Percentiles rank a stretch among this genome's conserved stretches.
phyloP scores from a whole-genome alignment of 1,140 invertebrate genomes.

The Drosophila neocordata region DNA sequence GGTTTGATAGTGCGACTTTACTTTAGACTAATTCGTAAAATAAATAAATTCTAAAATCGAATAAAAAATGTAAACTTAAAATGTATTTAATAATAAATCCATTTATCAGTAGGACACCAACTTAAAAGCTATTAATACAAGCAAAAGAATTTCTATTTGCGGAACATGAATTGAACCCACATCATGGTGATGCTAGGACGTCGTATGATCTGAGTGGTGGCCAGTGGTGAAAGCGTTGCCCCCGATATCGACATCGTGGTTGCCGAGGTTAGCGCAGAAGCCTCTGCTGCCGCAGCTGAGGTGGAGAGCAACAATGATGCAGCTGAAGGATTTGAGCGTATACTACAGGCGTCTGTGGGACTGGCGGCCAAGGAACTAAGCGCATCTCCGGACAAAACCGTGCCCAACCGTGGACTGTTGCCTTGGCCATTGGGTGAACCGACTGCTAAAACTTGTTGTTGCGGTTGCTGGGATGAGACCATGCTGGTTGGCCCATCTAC shows the following conservation, averaged over 20 bases:
- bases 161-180: conserved; percentile 63
- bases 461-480: conserved; percentile 10
- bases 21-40: not conserved
- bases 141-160: conserved; percentile 26
- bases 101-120: conserved; percentile 28
- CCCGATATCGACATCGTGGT: conserved; percentile 60
- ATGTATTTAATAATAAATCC: not conserved
- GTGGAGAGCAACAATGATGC: conserved; percentile 74
- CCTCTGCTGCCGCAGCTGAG: conserved; percentile 69
- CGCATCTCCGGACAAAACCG: conserved; percentile 58
- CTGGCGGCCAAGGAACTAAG: conserved; percentile 78
- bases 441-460: conserved; percentile 48
- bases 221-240: conserved; percentile 76
- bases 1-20: not conserved
- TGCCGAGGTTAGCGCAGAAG: conserved; percentile 58
- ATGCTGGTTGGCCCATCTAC: conserved; percentile 33
- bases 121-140: conserved; percentile 42
- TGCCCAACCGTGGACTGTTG: conserved; percentile 62
- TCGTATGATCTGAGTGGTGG: conserved; percentile 79
- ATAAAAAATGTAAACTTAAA: not conserved
- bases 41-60: not conserved
- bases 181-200: conserved; percentile 82
- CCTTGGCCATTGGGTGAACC: conserved; percentile 70
- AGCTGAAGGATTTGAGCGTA: conserved; percentile 82
- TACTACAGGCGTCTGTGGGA: conserved; percentile 79